Base-by-base conservation (phyloP, 2,797 vertebrate species). In the Morelia viridis region DNA sequence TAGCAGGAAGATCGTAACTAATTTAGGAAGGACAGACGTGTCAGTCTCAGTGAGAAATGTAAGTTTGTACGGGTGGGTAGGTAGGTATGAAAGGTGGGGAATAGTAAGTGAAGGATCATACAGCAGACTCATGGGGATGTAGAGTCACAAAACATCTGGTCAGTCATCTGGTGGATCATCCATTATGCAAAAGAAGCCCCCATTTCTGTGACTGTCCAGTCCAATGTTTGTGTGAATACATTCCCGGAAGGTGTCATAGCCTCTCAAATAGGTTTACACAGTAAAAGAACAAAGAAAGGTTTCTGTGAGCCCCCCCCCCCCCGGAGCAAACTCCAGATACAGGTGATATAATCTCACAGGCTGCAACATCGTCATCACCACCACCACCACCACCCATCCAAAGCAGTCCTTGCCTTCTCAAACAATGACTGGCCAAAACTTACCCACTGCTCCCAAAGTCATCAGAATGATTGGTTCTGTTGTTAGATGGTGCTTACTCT, bases 1-100 rank as follows among this genome's bases (percentile, higher is more conserved):
- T 80, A 87, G 87, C 93, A 92, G 91, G 58, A 35, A 89, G 88
- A 12, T 31, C 76, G n/a, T 92, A 91, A 76, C 80, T 88, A 88
- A 1, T 89, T 1, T 68, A 94, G 0, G 46, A 92, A 61, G 62
- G 84, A 90, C 28, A 11, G 88, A 35, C 26, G 41, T 17, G 15
- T 68, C 93, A 92, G 92, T 57, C 0, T 61, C 80, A 2, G 31
- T 12, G 26, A 46, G 57, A 11, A 41, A 4, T 13, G 4, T 19
- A n/a, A 17, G 28, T 53, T 26, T 56, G 31, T 28, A 6, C 57
- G 46, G 13, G 9, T 53, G 4, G 0, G 58, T 11, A 22, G n/a
- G 11, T 41, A 57, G 26, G 9, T 64, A 24, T 24, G 3, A 64
- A 50, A 87, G 85, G 53, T 2, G 28, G 85, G 87, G 65, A 58